Evolutionary conservation across 2,888 invertebrate species (phyloP), one percentile per base, ranked within the genome.

Genomic region (Thera obeliscata): DNA sequence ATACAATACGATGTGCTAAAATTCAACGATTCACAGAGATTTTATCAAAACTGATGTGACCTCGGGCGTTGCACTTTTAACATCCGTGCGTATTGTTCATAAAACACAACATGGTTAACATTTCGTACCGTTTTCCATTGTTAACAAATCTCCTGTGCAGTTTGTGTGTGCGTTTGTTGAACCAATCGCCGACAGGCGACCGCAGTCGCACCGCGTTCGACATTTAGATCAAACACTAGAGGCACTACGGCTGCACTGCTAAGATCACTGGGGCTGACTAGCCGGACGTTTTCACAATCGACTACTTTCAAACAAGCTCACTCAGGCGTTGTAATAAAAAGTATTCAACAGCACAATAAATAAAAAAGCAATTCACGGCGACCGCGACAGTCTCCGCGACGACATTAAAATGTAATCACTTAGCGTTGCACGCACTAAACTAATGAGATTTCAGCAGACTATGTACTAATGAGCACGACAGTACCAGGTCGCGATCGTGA

Each of bases 401-500:
- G 78, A 86, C 87, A 87, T 88, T 88, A 88, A 88, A 90, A 90
- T 87, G 87, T 91, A 91, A 90, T 91, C 90, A 90, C 88, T 91
- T 89, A 88, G 88, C 88, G 88, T 82, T 85, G 88, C 89, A 90
- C 90, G 89, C 90, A 90, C 88, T 83, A 85, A 83, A 89, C 87
- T 90, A 93, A 93, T 91, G 90, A 90, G 90, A 91, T 91, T 91
- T 91, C 84, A 89, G 87, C 82, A 83, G 86, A 88, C 90, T 86
- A 84, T 81, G 86, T 88, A 85, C 85, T 91, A 90, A 91, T 86
- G 89, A 89, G 86, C 82, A 81, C 84, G 86, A 87, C 89, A 86
- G 84, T 85, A 78, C 81, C 85, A 83, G 82, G 84, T 83, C 82
- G 82, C 73, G 77, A 76, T 81, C 79, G 80, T 93, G 93, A 93